phyloP scores from a whole-genome alignment of 2,797 vertebrate genomes.

The Sebastes goodei region DNA sequence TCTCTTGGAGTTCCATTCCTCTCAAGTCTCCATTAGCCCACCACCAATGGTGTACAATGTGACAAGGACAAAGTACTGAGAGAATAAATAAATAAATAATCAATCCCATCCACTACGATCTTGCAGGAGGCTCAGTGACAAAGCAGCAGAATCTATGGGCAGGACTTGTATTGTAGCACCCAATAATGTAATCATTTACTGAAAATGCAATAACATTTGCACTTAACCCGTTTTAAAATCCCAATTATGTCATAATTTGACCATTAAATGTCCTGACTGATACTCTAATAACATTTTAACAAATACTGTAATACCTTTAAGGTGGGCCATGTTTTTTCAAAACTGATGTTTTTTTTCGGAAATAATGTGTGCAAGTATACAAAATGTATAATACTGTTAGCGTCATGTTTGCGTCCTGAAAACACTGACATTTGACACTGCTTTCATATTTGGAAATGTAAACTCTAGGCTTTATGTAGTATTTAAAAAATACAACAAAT shows the following conservation, averaged over 20 bases:
- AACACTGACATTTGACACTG: too few relatives aligned
- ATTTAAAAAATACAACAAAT: not conserved
- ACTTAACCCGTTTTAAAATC: not conserved
- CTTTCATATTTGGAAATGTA: not conserved
- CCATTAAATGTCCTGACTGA: not conserved
- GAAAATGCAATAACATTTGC: not conserved
- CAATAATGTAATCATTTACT: not conserved
- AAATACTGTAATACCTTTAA: not conserved
- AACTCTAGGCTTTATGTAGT: not conserved
- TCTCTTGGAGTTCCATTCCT: not conserved
- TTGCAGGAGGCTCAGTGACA: not conserved
- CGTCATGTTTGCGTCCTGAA: too few relatives aligned
- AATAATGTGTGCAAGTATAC: too few relatives aligned
- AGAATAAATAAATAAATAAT: not conserved
- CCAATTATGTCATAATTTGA: not conserved
- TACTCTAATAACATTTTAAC: not conserved
- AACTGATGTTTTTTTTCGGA: too few relatives aligned
- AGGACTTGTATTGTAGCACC: not conserved
- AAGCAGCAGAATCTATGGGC: conserved; percentile 8
- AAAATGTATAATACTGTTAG: too few relatives aligned
- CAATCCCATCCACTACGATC: not conserved
- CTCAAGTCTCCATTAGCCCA: not conserved
- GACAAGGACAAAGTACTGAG: not conserved
- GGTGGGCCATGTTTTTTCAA: not conserved
- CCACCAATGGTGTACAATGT: not conserved